Conservation (phyloP, 2,113 vertebrate genomes). For the Elanus axillaris region DNA sequence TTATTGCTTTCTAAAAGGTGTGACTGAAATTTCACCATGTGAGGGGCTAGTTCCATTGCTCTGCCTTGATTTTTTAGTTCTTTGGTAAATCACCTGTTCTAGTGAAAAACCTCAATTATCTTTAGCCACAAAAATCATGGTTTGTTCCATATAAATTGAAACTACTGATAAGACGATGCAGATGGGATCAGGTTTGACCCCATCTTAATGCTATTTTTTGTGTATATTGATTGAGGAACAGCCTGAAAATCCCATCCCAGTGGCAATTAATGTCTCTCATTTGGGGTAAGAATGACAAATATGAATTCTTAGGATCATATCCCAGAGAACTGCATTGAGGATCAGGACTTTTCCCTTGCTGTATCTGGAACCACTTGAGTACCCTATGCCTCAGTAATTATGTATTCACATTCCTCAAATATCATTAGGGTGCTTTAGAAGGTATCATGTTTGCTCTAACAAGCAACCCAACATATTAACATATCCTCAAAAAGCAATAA, state of each 20-base stretch:
- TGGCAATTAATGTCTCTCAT: neutral
- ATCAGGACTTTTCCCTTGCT: neutral
- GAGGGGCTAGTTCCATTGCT: neutral
- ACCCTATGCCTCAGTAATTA: neutral
- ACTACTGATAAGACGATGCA: neutral
- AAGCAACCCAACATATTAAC: neutral
- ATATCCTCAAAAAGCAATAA: neutral
- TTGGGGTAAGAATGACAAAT: neutral
- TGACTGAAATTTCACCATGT: neutral
- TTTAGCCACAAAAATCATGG: neutral
- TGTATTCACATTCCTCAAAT: neutral
- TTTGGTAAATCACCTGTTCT: neutral
- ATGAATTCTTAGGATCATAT: neutral
- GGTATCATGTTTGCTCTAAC: neutral
- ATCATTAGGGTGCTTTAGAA: neutral
- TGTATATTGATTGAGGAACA: neutral
- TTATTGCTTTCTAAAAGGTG: neutral
- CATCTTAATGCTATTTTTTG: neutral
- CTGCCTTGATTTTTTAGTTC: neutral
- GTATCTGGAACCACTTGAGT: neutral
- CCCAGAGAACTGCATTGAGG: neutral
- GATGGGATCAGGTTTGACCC: neutral
- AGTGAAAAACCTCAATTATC: neutral
- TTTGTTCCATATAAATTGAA: neutral
- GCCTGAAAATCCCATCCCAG: neutral